These are phyloP conservation scores for Cotesia congregata DNA, from an alignment of 2,888 invertebrate genomes.

Conservation along the genomic window DNA sequence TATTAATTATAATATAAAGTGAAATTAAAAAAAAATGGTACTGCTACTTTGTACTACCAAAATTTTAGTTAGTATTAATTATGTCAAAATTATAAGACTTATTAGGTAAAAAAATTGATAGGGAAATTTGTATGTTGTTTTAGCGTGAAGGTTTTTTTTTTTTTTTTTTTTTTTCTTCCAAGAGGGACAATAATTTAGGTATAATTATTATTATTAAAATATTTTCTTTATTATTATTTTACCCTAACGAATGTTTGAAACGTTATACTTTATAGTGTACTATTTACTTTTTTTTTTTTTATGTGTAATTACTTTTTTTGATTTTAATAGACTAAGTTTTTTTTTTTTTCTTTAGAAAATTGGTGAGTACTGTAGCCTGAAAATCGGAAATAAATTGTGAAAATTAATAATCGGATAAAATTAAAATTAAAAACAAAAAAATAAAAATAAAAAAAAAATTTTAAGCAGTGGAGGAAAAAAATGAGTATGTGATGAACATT, in stretches of 20 bases:
- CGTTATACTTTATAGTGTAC: background rate
- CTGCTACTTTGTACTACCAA: background rate
- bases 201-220: conserved; percentile 8
- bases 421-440: background rate
- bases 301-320: background rate
- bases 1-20: background rate
- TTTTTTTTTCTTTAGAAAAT: background rate
- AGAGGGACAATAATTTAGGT: conserved; percentile 6
- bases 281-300: background rate
- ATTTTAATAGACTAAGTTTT: background rate
- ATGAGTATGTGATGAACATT: background rate
- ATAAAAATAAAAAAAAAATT: background rate
- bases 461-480: background rate
- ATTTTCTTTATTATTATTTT: background rate
- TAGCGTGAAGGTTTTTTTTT: background rate
- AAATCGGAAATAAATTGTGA: background rate
- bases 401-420: background rate
- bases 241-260: background rate
- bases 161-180: background rate
- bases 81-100: background rate
- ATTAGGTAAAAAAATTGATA: background rate
- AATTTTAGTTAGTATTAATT: conserved; percentile 29
- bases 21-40: conserved; percentile 30
- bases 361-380: background rate
- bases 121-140: conserved; percentile 12